phyloP scores from a whole-genome alignment of 2,113 vertebrate species.

The cat (Felis catus) region DNA sequence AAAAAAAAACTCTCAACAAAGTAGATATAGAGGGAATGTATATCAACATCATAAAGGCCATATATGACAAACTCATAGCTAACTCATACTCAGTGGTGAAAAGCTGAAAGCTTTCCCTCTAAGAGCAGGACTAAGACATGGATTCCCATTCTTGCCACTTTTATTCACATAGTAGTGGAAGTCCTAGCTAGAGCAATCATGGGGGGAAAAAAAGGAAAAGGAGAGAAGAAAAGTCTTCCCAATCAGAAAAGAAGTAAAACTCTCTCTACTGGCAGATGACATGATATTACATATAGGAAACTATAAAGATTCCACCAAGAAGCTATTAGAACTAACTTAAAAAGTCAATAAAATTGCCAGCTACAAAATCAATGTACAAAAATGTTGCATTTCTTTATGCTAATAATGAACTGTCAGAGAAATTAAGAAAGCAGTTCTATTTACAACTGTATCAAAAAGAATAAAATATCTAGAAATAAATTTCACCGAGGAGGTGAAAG shows the following conservation, averaged over 20 bases:
- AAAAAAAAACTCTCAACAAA: not conserved
- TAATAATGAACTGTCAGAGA: not conserved
- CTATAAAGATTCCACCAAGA: not conserved
- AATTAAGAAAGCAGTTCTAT: not conserved
- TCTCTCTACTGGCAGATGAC: not conserved
- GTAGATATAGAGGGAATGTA: not conserved
- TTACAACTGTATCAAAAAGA: not conserved
- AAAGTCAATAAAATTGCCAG: not conserved
- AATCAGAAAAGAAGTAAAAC: not conserved
- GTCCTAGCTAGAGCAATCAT: not conserved
- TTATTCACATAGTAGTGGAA: not conserved
- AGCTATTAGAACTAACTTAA: not conserved
- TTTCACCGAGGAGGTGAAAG: not conserved
- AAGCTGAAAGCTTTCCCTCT: not conserved
- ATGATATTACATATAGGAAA: not conserved
- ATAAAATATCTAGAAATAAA: not conserved
- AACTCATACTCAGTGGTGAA: not conserved
- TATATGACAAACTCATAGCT: not conserved
- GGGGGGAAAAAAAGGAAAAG: not conserved
- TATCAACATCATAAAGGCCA: not conserved
- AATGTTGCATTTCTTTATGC: not conserved
- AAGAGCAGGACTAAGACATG: not conserved
- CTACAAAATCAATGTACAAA: not conserved
- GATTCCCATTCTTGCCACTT: not conserved
- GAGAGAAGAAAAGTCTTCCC: too few species aligned